Evolutionary conservation across 2,888 invertebrate genomes (phyloP).

Genomic region (Steinernema scapterisci): DNA sequence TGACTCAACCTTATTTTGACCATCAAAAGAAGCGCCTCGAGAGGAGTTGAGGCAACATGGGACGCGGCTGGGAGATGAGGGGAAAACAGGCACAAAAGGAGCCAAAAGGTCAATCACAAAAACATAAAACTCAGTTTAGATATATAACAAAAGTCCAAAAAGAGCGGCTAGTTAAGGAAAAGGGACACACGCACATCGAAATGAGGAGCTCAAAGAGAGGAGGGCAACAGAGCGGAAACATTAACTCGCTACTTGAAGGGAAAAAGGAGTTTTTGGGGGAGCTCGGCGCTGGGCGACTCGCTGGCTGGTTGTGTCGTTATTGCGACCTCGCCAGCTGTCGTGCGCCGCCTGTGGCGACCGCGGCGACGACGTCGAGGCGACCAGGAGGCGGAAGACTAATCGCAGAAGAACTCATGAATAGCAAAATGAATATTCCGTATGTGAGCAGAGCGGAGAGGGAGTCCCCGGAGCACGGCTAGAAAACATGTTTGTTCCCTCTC

Average conservation of each 20-base stretch:
- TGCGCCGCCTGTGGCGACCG: constrained; percentile 22
- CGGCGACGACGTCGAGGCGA: constrained; percentile 7
- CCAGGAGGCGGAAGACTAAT: constrained; percentile 6
- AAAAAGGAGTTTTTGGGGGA: constrained; percentile 5
- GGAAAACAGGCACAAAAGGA: background rate
- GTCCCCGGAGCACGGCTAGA: no score
- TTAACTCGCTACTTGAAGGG: constrained; percentile 28
- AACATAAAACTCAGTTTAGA: no score
- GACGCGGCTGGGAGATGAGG: background rate
- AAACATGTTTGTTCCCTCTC: no score
- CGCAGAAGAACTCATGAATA: constrained; percentile 25
- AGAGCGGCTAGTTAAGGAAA: no score
- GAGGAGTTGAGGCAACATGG: no score
- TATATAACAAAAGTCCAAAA: no score
- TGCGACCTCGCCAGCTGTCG: constrained; percentile 27
- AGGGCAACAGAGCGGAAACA: constrained; percentile 32
- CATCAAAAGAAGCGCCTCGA: background rate
- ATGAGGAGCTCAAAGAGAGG: constrained; percentile 10
- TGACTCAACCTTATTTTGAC: constrained; percentile 24
- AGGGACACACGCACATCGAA: no score
- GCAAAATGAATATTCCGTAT: constrained; percentile 22
- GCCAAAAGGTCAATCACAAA: no score
- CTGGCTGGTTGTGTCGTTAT: constrained; percentile 23
- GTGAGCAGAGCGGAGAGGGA: background rate
- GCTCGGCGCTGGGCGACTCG: background rate